Evolutionary conservation across 1,140 invertebrate genomes (phyloP).

Genomic region (Drosophila pseudoananassae): DNA sequence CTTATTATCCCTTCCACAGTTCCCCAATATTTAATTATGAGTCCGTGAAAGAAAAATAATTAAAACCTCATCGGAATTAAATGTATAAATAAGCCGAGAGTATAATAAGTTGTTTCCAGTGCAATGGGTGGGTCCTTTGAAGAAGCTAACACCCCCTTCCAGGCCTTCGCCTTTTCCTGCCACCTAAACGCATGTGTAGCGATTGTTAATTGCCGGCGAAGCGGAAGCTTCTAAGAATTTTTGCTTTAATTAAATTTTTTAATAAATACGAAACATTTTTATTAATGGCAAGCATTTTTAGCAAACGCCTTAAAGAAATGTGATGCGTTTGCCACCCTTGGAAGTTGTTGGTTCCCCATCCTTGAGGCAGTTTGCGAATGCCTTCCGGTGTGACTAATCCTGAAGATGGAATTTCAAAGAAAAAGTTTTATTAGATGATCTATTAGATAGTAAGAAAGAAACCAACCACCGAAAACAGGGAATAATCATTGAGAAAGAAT

Average conservation of each 20-base stretch:
- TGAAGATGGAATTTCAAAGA: constrained; percentile 8
- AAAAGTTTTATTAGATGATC: constrained; percentile 18
- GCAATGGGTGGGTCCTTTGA: constrained; percentile 19
- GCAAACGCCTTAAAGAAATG: constrained; percentile 31
- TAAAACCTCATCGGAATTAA: too few relatives aligned
- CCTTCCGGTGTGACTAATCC: constrained; percentile 36
- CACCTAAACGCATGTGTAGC: constrained; percentile 44
- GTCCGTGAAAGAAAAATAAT: too few relatives aligned
- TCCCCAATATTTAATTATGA: too few relatives aligned
- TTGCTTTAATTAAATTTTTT: constrained; percentile 62
- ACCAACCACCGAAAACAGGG: background rate
- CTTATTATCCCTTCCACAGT: too few relatives aligned
- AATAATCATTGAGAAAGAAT: background rate
- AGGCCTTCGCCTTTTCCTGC: background rate
- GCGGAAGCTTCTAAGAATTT: constrained; percentile 53
- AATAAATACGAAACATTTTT: constrained; percentile 32
- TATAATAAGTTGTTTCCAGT: background rate
- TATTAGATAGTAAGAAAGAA: background rate
- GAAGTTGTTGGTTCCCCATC: background rate
- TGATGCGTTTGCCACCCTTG: constrained; percentile 1
- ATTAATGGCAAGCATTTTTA: constrained; percentile 41
- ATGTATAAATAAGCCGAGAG: too few relatives aligned
- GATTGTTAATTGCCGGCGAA: constrained; percentile 50
- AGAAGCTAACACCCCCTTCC: constrained; percentile 8
- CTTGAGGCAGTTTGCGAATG: constrained; percentile 29